These are phyloP conservation scores for Drosophila meridionalis DNA, from an alignment of 2,888 invertebrate genomes.

Conservation along the genomic window DNA sequence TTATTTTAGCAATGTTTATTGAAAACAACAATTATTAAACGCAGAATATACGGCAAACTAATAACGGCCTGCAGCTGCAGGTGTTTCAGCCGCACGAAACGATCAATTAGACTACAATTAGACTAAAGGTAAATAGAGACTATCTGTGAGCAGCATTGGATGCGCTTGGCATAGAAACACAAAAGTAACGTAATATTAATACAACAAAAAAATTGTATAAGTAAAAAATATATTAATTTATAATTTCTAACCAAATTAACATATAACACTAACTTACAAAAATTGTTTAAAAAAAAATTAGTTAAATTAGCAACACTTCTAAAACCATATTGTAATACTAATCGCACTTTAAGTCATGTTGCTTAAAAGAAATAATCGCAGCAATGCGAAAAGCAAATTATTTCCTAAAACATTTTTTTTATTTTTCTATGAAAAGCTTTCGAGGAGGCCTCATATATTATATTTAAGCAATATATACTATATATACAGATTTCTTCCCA, in stretches of 20 bases:
- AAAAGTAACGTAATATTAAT: not conserved
- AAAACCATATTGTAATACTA: no score
- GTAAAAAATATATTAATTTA: not conserved
- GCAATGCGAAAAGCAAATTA: not conserved
- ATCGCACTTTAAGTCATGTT: no score
- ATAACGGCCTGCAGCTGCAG: constrained; percentile 8
- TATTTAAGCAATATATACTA: not conserved
- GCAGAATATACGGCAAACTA: constrained; percentile 5
- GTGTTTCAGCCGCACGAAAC: constrained; percentile 20
- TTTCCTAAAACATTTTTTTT: not conserved
- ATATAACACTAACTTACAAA: no score
- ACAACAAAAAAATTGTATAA: not conserved
- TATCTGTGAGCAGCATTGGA: not conserved
- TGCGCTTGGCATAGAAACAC: not conserved
- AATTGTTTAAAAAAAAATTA: no score
- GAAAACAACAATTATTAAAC: constrained; percentile 5
- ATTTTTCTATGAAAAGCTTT: no score
- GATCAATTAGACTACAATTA: not conserved
- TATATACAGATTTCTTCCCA: not conserved
- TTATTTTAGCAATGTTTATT: constrained; percentile 19
- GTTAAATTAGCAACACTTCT: no score
- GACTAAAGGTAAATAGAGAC: not conserved
- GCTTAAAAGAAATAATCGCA: not conserved
- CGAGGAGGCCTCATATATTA: not conserved
- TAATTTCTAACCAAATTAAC: not conserved